A percentile compares a stretch with the other conserved stretches of the same genome.
These are phyloP conservation scores for Megaceryle maxima DNA, from an alignment of 2,113 vertebrate genomes.

Conservation along the genomic window DNA sequence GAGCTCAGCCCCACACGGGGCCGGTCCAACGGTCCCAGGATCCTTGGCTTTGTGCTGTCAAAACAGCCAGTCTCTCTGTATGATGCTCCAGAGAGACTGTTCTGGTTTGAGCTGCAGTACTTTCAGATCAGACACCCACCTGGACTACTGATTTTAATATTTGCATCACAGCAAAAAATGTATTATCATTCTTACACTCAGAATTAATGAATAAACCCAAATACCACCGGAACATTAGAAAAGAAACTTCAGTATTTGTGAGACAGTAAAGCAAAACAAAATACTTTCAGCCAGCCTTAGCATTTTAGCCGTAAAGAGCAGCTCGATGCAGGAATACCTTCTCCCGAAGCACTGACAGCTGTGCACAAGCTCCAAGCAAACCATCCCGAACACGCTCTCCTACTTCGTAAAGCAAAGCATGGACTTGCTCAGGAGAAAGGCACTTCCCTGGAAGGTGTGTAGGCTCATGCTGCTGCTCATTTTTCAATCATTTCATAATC, in stretches of 20 bases:
- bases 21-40: neutral
- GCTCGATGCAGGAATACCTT: neutral
- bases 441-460: rapidly evolving
- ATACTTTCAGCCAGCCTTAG: neutral
- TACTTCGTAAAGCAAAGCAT: neutral
- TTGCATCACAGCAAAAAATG: rapidly evolving
- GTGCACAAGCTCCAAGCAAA: rapidly evolving
- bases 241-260: neutral
- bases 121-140: too few species aligned
- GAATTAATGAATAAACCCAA: neutral
- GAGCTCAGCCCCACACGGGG: neutral
- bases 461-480: neutral
- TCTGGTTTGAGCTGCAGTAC: neutral
- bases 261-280: neutral
- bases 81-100: rapidly evolving
- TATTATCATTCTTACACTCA: neutral
- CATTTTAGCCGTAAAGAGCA: neutral
- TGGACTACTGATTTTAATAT: rapidly evolving
- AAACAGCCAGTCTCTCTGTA: rapidly evolving
- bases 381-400: rapidly evolving
- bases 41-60: rapidly evolving
- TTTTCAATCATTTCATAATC: neutral
- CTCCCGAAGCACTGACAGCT: neutral
- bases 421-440: neutral
- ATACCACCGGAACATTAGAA: neutral